These are phyloP conservation scores for Amiota minor DNA, from an alignment of 2,888 invertebrate species.

Conservation along the genomic window DNA sequence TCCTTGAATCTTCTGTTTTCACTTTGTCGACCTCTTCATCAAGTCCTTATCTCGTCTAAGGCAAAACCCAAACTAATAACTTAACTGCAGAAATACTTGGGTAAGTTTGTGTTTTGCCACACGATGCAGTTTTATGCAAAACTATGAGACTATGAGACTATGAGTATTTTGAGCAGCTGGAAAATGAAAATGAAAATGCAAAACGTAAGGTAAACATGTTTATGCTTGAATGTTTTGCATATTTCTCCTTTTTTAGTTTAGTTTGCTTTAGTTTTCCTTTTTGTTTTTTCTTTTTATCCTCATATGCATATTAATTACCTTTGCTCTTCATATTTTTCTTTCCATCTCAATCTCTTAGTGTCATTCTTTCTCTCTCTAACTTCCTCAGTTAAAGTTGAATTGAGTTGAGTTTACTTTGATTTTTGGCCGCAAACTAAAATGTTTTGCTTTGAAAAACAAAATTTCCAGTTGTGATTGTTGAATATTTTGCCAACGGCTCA, in stretches of 20 bases:
- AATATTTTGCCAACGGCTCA: neutral
- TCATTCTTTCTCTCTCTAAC: too few species aligned
- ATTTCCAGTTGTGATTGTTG: constrained; percentile 3
- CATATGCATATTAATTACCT: constrained; percentile 23
- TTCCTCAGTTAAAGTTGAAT: too few species aligned
- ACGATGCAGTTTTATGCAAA: too few species aligned
- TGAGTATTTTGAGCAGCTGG: neutral
- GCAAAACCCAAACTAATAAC: neutral
- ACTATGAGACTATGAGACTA: too few species aligned
- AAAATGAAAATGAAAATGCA: neutral
- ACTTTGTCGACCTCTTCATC: neutral
- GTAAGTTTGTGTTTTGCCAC: constrained; percentile 1
- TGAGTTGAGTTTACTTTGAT: constrained; percentile 8
- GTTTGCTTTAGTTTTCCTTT: too few species aligned
- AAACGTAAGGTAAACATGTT: neutral
- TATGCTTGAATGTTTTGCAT: neutral
- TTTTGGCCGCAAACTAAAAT: constrained; percentile 16
- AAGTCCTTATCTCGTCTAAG: neutral
- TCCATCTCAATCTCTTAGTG: too few species aligned
- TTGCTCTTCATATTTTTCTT: neutral
- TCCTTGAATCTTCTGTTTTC: too few species aligned
- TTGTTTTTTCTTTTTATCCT: neutral
- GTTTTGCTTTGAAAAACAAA: neutral
- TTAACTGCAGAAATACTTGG: neutral
- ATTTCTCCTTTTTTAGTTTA: too few species aligned